Conservation (phyloP, 2,888 invertebrate species). For the Abrostola tripartita region DNA sequence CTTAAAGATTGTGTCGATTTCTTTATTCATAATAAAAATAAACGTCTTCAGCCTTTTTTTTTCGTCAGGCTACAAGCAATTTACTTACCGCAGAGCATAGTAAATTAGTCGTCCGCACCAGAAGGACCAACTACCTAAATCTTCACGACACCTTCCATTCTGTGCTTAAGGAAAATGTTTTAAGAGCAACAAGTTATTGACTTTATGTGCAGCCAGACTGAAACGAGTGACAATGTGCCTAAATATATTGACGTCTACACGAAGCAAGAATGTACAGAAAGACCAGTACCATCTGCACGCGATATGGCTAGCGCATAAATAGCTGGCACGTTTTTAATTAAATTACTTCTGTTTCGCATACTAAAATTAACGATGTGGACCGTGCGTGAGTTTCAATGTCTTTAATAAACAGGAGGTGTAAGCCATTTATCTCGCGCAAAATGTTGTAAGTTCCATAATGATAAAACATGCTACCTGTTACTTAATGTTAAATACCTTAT, state of each 20-base stretch:
- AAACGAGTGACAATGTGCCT: slow-evolving; percentile 56
- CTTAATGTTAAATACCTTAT: too few relatives aligned
- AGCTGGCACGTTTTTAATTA: not conserved
- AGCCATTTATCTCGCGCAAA: not conserved
- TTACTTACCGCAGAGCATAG: slow-evolving; percentile 29
- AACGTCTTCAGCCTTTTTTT: not conserved
- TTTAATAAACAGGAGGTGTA: not conserved
- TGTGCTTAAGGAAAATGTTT: slow-evolving; percentile 54
- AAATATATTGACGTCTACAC: slow-evolving; percentile 46
- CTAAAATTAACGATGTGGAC: not conserved
- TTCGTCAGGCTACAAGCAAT: not conserved
- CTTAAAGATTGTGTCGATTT: not conserved
- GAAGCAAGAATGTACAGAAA: slow-evolving; percentile 8
- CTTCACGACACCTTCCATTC: slow-evolving; percentile 58
- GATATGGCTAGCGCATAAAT: not conserved
- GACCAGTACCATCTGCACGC: not conserved
- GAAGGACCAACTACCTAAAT: slow-evolving; percentile 55
- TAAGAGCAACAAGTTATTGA: slow-evolving; percentile 57
- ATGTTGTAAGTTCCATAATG: not conserved
- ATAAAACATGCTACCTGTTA: not conserved
- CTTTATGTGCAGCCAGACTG: slow-evolving; percentile 61
- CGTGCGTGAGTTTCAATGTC: not conserved
- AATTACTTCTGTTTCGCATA: not conserved
- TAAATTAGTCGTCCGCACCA: slow-evolving; percentile 33
- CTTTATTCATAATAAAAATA: not conserved